Conservation (phyloP, 1,140 invertebrate species). For the Mya arenaria region DNA sequence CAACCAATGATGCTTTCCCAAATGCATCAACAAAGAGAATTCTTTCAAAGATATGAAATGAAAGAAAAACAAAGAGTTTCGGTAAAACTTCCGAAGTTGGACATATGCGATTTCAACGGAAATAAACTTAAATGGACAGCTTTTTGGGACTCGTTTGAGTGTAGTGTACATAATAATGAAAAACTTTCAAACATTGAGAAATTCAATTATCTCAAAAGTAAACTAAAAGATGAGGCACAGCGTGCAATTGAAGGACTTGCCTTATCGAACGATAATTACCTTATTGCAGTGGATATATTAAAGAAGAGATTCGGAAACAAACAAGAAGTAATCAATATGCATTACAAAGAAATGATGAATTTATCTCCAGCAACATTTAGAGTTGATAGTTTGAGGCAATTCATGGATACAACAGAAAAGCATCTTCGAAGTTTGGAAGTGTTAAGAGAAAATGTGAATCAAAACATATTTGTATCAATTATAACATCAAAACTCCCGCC, state of each 20-base stretch:
- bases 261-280: slow-evolving; percentile 33
- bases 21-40: background rate
- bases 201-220: background rate
- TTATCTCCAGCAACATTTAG: background rate
- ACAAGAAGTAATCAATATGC: slow-evolving; percentile 18
- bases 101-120: background rate
- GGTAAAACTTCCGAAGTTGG: slow-evolving; percentile 13
- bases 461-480: background rate
- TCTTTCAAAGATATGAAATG: slow-evolving; percentile 3
- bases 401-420: background rate
- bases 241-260: background rate
- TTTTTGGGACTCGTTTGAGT: slow-evolving; percentile 18
- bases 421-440: slow-evolving; percentile 14
- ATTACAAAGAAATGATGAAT: slow-evolving; percentile 3
- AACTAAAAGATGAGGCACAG: slow-evolving; percentile 2
- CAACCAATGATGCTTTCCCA: background rate
- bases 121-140: slow-evolving; percentile 1
- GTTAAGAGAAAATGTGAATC: background rate
- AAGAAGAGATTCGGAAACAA: slow-evolving; percentile 44
- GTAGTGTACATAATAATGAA: slow-evolving; percentile 4
- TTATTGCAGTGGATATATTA: slow-evolving; percentile 1
- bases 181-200: slow-evolving; percentile 3
- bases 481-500: background rate
- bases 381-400: background rate
- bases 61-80: background rate